Evolutionary conservation across 2,113 vertebrate species (phyloP).

Genomic region (Nymphicus hollandicus): DNA sequence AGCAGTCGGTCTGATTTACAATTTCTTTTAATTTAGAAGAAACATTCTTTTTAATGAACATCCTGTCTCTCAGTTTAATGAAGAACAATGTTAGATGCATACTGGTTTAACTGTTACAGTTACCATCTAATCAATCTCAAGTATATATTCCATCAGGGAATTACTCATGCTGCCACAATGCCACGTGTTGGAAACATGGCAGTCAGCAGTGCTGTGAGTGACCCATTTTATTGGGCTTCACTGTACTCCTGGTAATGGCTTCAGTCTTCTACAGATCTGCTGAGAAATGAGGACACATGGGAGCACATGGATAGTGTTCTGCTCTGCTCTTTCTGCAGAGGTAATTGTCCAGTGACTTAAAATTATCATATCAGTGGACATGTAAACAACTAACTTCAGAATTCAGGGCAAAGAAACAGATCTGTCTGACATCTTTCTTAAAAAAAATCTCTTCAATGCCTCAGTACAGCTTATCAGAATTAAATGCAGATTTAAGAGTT

Average conservation of each 20-base stretch:
- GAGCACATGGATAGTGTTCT: not conserved
- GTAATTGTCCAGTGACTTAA: not conserved
- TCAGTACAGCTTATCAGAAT: slow-evolving; percentile 27
- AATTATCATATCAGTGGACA: not conserved
- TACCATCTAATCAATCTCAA: not conserved
- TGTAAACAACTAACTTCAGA: not conserved
- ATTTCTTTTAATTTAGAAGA: not conserved
- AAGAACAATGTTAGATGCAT: not conserved
- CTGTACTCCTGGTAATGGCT: not conserved
- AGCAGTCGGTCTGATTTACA: not conserved
- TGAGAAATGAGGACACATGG: not conserved
- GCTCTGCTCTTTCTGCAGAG: not conserved
- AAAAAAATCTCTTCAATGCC: not conserved
- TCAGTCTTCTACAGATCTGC: not conserved
- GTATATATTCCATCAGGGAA: not conserved
- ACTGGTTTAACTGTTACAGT: not conserved
- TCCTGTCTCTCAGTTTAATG: not conserved
- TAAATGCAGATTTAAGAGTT: slow-evolving; percentile 11
- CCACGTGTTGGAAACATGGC: not conserved
- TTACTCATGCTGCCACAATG: not conserved
- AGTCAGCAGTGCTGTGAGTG: not conserved
- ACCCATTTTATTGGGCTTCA: not conserved
- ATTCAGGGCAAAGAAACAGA: not conserved
- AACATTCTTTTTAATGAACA: not conserved
- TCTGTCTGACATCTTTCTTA: not conserved